Base-by-base conservation (phyloP, 2,888 invertebrate genomes). In the Hypomecis punctinalis region DNA sequence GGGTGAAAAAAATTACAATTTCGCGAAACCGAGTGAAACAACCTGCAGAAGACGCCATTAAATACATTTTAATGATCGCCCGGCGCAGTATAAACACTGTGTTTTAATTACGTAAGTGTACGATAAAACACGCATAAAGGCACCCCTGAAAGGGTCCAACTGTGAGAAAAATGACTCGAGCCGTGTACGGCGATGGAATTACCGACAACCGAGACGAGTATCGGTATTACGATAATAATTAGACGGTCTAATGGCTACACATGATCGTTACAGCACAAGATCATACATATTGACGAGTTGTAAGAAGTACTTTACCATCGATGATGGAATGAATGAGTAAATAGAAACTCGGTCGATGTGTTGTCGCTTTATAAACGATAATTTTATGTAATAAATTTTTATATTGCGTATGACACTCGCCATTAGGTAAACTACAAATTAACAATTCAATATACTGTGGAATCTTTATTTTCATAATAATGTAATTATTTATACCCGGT, bases 11-110 rank as follows among this genome's bases (percentile, higher is more conserved):
- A 75, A 75, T 77, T 74, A 76, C 77, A 63, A 69, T 70, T 77
- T 79, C 78, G 75, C 77, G 75, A 72, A 77, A 77, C 78, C 76
- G 72, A 76, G 77, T 76, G 83, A 84, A 83, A 83, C 78, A 73
- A 82, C 81, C 83, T 80, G 79, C 80, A 79, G 80, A 81, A 84
- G 81, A 81, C 76, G 78, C 67, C 75, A 82, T 86, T 83, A 84
- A 82, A 83, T 78, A 81, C 77, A 77, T 81, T 84, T 82, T 83
- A 83, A 84, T 83, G 80, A 79, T 78, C 77, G 72, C 66, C 61
- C 73, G 72, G 73, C 73, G 74, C 76, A 70, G 76, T 74, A 76
- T 76, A 80, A 78, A 74, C 74, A 73, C 74, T 76, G 75, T 51
- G 73, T 76, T 80, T 83, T 84, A 84, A 86, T 84, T 83, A 83